Evolutionary conservation across 2,797 vertebrate genomes (phyloP).

Genomic region (Diplodus puntazzo): DNA sequence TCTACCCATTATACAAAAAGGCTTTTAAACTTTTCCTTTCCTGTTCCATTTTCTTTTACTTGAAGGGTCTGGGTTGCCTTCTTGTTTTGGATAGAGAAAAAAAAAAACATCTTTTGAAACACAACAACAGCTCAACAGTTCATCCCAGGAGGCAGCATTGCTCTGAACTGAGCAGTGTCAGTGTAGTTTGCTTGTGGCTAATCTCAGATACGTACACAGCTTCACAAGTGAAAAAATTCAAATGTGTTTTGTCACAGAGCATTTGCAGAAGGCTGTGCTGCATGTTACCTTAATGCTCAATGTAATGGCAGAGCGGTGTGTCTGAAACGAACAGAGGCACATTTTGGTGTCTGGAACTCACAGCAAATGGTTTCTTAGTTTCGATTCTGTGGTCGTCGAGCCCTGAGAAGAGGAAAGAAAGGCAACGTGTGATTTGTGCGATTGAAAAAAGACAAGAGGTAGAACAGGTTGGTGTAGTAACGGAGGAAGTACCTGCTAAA

Average conservation of each 20-base stretch:
- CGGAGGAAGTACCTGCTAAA: slow-evolving; percentile 2
- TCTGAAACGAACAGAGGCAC: slow-evolving; percentile 16
- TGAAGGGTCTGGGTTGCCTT: too few relatives aligned
- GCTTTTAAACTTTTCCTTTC: too few relatives aligned
- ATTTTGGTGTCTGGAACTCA: slow-evolving; percentile 21
- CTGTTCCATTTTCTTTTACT: too few relatives aligned
- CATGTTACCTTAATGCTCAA: slow-evolving; percentile 22
- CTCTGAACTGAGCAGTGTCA: slow-evolving; percentile 28
- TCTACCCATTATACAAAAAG: too few relatives aligned
- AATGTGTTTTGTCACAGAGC: slow-evolving; percentile 31
- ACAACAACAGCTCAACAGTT: slow-evolving; percentile 15
- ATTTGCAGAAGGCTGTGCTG: slow-evolving; percentile 25
- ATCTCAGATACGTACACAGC: slow-evolving; percentile 11
- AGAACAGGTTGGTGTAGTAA: slow-evolving; percentile 10
- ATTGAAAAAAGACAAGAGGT: slow-evolving; percentile 6
- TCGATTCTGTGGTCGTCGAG: not conserved
- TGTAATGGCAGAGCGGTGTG: slow-evolving; percentile 3
- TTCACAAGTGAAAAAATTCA: slow-evolving; percentile 22
- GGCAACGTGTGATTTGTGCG: slow-evolving; percentile 1
- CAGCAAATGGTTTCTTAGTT: slow-evolving; percentile 15
- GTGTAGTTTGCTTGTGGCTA: slow-evolving; percentile 29
- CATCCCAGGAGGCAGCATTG: slow-evolving; percentile 21
- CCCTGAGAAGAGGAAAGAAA: not conserved
- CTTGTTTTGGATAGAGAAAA: too few relatives aligned
- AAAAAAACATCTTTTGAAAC: slow-evolving; percentile 26